A percentile compares a stretch with the other conserved stretches of the same genome.
Evolutionary conservation across 1,140 invertebrate species (phyloP).

Genomic region (Lepidurus couesii): DNA sequence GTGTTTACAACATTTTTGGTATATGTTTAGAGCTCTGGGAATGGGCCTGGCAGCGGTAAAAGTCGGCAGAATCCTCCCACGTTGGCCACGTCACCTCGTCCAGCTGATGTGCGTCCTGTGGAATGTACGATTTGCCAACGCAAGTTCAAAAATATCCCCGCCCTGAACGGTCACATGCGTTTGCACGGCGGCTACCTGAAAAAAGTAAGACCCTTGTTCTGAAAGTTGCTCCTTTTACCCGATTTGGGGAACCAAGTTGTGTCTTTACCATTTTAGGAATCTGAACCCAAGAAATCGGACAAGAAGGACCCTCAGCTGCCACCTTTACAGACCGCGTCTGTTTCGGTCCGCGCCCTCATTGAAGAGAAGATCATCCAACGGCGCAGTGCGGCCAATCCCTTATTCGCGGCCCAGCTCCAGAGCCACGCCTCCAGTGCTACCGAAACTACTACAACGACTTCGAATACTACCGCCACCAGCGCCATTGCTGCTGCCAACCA

Average conservation of each 20-base stretch:
- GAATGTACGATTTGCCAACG: constrained; percentile 90
- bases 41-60: constrained; percentile 39
- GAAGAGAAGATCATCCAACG: constrained; percentile 88
- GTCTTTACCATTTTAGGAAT: constrained; percentile 28
- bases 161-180: constrained; percentile 94
- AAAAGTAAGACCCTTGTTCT: constrained; percentile 56
- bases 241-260: constrained; percentile 39
- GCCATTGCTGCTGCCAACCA: not conserved
- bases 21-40: constrained; percentile 24
- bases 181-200: constrained; percentile 94
- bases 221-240: constrained; percentile 12
- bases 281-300: constrained; percentile 46
- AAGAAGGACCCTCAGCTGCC: constrained; percentile 73
- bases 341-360: constrained; percentile 77
- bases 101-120: constrained; percentile 60
- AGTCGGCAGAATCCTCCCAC: constrained; percentile 38
- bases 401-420: constrained; percentile 32
- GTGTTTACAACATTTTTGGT: no score
- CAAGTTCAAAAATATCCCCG: constrained; percentile 93
- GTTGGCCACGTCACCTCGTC: constrained; percentile 46
- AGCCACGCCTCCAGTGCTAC: constrained; percentile 19
- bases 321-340: constrained; percentile 77
- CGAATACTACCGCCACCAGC: not conserved
- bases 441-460: constrained; percentile 21
- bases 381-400: constrained; percentile 52